Evolutionary conservation across 2,888 invertebrate species (phyloP), one percentile per base, ranked within the genome.

Genomic region (Morinoia aosen): DNA sequence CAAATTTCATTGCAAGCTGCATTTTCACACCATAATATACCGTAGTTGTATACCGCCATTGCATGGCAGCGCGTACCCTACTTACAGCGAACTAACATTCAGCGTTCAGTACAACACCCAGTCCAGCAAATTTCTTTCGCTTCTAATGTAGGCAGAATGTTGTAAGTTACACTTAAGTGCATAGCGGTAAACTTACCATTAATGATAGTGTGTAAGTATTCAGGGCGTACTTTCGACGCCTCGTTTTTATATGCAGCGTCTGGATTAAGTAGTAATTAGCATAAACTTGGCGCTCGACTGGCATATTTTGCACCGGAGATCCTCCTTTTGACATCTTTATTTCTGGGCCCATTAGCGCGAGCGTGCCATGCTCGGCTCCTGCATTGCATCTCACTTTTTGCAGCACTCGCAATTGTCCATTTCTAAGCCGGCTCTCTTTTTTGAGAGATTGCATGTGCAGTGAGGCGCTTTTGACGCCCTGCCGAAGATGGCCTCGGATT

Each of bases 261-360:
- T 90, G 90, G 90, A 90, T 90, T 90, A 90, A 90, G 90, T 90
- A 90, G 90, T 57, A 93, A 93, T 93, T 93, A 93, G 93, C 93
- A 93, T 93, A 93, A 93, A 93, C 93, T 93, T 93, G n/a, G 33
- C 93, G 56, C 93, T 57, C 56, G 48, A 14, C 93, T 56, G 57
- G 57, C 57, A 57, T 93, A 93, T 93, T 93, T 93, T 57, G 48
- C 93, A 90, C 90, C 90, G 8, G 57, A 57, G 48, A 48, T 57
- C 58, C 93, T 93, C 57, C 56, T 57, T 57, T 48, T 48, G 90
- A 90, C 90, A 57, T 56, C 93, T 57, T 93, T 93, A 93, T 93
- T 57, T 93, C n/a, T 48, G 57, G n/a, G 93, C 40, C 93, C 57
- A 93, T 93, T 93, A 93, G 57, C 57, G 40, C n/a, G 14, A 57